Conservation (phyloP, 2,888 invertebrate species). For the Balanococcus diminutus region DNA sequence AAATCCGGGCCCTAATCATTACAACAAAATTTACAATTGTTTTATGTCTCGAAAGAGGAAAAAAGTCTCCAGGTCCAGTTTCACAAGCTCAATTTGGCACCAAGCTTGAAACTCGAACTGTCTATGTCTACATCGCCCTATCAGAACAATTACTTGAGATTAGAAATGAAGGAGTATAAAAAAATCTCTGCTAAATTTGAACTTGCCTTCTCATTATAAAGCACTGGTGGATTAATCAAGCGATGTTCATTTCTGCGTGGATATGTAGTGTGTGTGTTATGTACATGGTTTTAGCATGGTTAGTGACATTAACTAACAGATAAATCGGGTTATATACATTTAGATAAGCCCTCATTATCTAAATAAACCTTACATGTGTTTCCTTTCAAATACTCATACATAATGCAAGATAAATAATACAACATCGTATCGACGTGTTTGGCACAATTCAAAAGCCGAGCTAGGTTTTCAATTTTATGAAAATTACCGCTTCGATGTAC, state of each 20-base stretch:
- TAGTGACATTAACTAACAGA: background rate
- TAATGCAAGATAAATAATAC: slow-evolving; percentile 21
- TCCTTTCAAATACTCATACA: slow-evolving; percentile 16
- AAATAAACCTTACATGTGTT: slow-evolving; percentile 16
- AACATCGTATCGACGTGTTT: background rate
- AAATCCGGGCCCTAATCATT: no score
- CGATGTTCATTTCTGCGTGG: background rate
- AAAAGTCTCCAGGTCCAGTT: background rate
- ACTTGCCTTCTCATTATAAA: background rate
- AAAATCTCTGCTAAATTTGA: background rate
- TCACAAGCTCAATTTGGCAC: background rate
- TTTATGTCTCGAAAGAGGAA: background rate
- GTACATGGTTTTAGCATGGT: background rate
- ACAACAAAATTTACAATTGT: no score
- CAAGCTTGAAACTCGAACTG: background rate
- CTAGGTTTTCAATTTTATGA: background rate
- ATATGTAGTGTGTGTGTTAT: background rate
- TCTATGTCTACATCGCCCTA: background rate
- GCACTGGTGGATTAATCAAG: background rate
- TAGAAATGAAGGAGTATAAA: background rate
- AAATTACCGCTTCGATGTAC: background rate
- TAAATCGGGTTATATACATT: background rate
- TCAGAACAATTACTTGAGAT: background rate
- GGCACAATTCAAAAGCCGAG: background rate
- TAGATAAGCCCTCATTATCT: slow-evolving; percentile 28